phyloP scores from a whole-genome alignment of 2,113 vertebrate species.

The Lonchura striata region DNA sequence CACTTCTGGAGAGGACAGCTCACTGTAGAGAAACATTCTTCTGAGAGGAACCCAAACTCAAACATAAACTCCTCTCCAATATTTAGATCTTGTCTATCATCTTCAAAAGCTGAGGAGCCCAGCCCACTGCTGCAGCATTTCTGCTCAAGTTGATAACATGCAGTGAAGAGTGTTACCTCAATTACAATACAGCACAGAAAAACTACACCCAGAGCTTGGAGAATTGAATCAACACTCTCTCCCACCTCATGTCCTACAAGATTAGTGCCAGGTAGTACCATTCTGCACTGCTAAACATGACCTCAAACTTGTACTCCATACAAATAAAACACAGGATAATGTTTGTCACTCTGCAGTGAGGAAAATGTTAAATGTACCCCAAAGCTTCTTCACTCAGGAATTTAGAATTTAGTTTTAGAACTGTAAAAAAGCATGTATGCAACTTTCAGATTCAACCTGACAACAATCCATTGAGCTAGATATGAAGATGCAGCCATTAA shows the following conservation, averaged over 20 bases:
- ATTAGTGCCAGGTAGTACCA: not conserved
- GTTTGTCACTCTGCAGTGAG: not conserved
- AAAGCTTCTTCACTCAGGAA: not conserved
- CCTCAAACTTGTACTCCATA: not conserved
- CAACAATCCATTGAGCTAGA: not conserved
- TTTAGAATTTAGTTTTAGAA: not conserved
- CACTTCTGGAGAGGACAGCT: not conserved
- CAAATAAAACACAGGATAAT: not conserved
- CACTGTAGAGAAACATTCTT: not conserved
- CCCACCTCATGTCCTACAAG: not conserved
- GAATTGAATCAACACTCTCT: not conserved
- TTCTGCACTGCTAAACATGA: not conserved
- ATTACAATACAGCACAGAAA: not conserved
- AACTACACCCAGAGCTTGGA: not conserved
- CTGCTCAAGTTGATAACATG: not conserved
- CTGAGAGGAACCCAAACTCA: not conserved
- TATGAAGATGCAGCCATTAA: not conserved
- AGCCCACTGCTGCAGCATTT: not conserved
- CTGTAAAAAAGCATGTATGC: not conserved
- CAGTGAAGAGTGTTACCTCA: not conserved
- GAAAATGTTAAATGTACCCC: not conserved
- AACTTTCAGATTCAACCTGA: not conserved
- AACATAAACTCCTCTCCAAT: not conserved
- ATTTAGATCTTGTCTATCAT: not conserved
- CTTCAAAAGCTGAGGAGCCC: not conserved